phyloP scores from a whole-genome alignment of 2,113 vertebrate species.

The Mellivora capensis region DNA sequence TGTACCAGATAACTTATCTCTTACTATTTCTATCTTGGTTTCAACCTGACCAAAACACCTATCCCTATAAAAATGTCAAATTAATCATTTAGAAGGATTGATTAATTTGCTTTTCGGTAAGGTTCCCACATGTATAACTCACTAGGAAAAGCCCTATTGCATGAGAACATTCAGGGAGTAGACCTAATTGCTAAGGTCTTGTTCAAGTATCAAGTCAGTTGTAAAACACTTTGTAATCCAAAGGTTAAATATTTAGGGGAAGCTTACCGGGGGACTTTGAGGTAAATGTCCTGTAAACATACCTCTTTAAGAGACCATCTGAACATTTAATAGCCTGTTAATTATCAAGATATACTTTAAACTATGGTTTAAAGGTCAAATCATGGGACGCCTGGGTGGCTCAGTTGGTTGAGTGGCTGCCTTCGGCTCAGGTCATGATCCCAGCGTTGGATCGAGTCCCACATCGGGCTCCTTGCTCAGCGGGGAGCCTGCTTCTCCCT shows the following conservation, averaged over 20 bases:
- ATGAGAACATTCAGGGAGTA: slow-evolving; percentile 66
- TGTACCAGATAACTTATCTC: neutral
- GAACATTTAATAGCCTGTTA: neutral
- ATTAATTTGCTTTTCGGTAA: slow-evolving; percentile 73
- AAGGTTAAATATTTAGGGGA: neutral
- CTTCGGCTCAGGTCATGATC: too few relatives aligned
- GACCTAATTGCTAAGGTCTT: slow-evolving; percentile 46
- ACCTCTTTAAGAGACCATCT: neutral
- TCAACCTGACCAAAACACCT: slow-evolving; percentile 67
- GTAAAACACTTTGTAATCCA: neutral
- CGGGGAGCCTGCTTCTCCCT: too few relatives aligned
- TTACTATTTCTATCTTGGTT: slow-evolving; percentile 47
- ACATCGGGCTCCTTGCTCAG: too few relatives aligned
- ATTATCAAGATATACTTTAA: neutral
- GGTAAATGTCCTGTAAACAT: neutral
- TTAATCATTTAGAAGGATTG: slow-evolving; percentile 70
- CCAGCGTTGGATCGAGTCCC: too few relatives aligned
- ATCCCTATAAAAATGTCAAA: slow-evolving; percentile 57
- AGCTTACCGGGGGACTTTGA: neutral
- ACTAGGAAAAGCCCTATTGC: slow-evolving; percentile 56
- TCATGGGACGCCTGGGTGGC: too few relatives aligned
- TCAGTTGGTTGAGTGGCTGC: too few relatives aligned
- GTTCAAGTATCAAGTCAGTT: slow-evolving; percentile 20
- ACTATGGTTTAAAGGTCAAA: slow-evolving; percentile 6
- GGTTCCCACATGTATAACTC: slow-evolving; percentile 78